Percentiles rank a stretch among this genome's conserved stretches.
Evolutionary conservation across 2,888 invertebrate species (phyloP).

Genomic region (Nezara viridula): DNA sequence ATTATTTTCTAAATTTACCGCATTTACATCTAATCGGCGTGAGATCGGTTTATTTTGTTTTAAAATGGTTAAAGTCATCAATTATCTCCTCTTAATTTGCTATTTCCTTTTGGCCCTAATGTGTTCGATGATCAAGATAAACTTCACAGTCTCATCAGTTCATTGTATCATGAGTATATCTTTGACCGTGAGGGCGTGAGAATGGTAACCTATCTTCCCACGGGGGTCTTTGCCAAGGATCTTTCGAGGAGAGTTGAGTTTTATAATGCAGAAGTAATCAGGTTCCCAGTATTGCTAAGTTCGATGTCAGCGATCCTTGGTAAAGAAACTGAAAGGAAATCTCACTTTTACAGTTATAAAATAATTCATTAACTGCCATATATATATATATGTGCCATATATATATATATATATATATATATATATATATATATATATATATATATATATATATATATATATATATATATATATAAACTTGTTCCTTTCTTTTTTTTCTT

Average conservation of each 20-base stretch:
- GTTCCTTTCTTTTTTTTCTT: too few species aligned
- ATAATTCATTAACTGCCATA: too few species aligned
- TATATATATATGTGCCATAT: too few species aligned
- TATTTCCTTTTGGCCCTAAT: not conserved
- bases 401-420: too few species aligned
- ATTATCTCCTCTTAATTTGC: not conserved
- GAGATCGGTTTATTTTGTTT: not conserved
- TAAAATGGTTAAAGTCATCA: not conserved
- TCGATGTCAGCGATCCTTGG: not conserved
- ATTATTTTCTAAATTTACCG: too few species aligned
- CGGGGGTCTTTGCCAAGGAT: slow-evolving; percentile 49
- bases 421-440: too few species aligned
- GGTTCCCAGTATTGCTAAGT: not conserved
- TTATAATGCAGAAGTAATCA: not conserved
- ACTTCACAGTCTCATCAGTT: not conserved
- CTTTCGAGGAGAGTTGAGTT: not conserved
- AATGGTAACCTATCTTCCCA: slow-evolving; percentile 19
- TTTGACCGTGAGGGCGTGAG: slow-evolving; percentile 44
- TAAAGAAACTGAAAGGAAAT: not conserved
- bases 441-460: too few species aligned
- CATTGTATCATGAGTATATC: slow-evolving; percentile 8
- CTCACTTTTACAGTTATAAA: too few species aligned
- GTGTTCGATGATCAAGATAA: not conserved
- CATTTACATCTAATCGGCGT: too few species aligned
- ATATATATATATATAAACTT: too few species aligned